Evolutionary conservation across 1,140 invertebrate species (phyloP).

Genomic region (Drosophila ficusphila): DNA sequence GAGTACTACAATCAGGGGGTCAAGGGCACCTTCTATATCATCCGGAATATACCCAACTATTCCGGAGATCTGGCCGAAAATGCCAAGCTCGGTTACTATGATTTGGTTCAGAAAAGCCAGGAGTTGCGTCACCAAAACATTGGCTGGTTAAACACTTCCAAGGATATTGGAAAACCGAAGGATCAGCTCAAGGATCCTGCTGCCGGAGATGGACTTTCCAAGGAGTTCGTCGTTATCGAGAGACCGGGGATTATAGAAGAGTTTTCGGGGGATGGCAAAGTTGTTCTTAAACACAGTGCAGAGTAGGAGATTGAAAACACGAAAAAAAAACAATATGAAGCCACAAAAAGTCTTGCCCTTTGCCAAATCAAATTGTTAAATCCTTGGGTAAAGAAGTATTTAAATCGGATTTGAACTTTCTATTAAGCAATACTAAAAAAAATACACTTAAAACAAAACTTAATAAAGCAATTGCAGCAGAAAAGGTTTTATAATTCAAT

Average conservation of each 20-base stretch:
- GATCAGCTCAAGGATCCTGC: neutral
- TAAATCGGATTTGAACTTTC: neutral
- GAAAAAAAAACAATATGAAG: neutral
- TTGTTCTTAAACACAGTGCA: neutral
- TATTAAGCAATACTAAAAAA: neutral
- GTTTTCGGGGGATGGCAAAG: neutral
- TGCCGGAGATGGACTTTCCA: neutral
- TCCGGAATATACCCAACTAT: conserved; percentile 17
- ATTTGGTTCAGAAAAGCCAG: neutral
- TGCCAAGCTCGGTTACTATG: neutral
- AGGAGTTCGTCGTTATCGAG: neutral
- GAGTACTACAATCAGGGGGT: conserved; percentile 23
- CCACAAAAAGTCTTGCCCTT: neutral
- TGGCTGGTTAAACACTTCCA: neutral
- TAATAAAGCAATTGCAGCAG: no score
- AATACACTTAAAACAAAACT: neutral
- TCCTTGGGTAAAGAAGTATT: neutral
- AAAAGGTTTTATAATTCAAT: no score
- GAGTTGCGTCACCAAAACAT: neutral
- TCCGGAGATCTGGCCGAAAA: neutral
- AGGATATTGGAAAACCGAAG: neutral
- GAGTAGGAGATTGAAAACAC: neutral
- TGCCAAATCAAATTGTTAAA: conserved; percentile 7
- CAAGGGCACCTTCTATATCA: conserved; percentile 14
- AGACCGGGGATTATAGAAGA: neutral